Conservation (phyloP, 2,888 invertebrate genomes). For the Pachymerium ferrugineum region DNA sequence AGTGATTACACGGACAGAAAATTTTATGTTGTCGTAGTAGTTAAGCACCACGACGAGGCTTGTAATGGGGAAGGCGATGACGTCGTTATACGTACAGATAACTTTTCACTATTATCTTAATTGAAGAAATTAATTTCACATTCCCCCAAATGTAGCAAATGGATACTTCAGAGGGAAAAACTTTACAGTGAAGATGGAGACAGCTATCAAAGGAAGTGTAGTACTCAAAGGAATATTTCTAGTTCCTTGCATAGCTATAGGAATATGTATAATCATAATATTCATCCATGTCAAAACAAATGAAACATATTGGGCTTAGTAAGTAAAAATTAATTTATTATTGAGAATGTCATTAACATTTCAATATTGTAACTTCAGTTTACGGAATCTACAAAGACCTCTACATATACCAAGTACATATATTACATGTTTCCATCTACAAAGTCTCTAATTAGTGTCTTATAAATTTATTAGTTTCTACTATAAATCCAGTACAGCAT, state of each 20-base stretch:
- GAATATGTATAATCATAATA: not conserved
- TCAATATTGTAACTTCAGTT: too few relatives aligned
- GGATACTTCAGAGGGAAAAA: not conserved
- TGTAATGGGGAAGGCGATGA: too few relatives aligned
- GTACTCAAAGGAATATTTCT: not conserved
- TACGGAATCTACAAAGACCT: too few relatives aligned
- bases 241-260: not conserved
- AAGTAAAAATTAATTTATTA: not conserved
- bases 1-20: constrained; percentile 52
- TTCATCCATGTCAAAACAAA: not conserved
- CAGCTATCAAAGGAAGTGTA: not conserved
- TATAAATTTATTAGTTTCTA: too few relatives aligned
- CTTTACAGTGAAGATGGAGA: not conserved
- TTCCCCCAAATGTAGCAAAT: not conserved
- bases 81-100: not conserved
- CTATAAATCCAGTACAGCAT: too few relatives aligned
- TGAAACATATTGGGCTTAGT: not conserved
- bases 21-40: constrained; percentile 73
- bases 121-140: not conserved
- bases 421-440: too few relatives aligned
- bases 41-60: constrained; percentile 57
- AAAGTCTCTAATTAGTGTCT: too few relatives aligned
- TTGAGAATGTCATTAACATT: too few relatives aligned
- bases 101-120: not conserved
- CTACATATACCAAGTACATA: too few relatives aligned